Percentiles rank a stretch among this genome's conserved stretches.
Evolutionary conservation across 1,140 invertebrate species (phyloP).

Genomic region (Drepana arcuata): DNA sequence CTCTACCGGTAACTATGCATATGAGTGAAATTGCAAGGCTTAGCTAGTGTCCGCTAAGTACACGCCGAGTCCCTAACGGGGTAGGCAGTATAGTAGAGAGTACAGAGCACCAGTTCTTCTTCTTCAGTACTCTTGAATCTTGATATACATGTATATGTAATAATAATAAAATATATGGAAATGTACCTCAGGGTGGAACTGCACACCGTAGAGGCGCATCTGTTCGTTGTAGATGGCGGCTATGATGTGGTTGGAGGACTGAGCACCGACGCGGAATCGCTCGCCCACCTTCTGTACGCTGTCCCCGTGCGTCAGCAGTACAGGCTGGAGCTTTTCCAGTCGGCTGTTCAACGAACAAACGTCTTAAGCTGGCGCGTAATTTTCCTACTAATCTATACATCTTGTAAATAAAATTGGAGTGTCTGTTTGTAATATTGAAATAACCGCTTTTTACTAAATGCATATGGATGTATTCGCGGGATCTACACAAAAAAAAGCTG

Average conservation of each 20-base stretch:
- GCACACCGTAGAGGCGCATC: constrained; percentile 93
- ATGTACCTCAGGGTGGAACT: constrained; percentile 94
- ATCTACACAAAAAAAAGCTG: too few relatives aligned
- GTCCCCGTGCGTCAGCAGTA: constrained; percentile 97
- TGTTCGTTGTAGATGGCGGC: constrained; percentile 95
- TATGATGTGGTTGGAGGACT: constrained; percentile 85
- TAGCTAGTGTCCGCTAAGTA: too few relatives aligned
- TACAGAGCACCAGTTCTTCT: too few relatives aligned
- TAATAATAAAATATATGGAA: constrained; percentile 2
- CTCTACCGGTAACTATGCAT: too few relatives aligned
- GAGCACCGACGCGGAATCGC: constrained; percentile 86
- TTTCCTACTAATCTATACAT: background rate
- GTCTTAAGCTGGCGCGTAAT: background rate
- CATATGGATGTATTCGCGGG: too few relatives aligned
- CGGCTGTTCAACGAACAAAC: constrained; percentile 75
- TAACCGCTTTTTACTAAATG: too few relatives aligned
- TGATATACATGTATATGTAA: background rate
- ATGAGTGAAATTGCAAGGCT: too few relatives aligned
- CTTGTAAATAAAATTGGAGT: too few relatives aligned
- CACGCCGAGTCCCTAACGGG: too few relatives aligned
- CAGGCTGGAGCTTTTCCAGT: constrained; percentile 88
- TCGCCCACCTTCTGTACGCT: constrained; percentile 93
- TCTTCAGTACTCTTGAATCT: too few relatives aligned
- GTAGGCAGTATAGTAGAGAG: too few relatives aligned
- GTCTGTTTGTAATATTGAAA: too few relatives aligned